A percentile compares a stretch with the other conserved stretches of the same genome.
Evolutionary conservation across 37 sponge, comb jelly and placozoan species (phyloP).

Genomic region (Aphrocallistes beatrix): DNA sequence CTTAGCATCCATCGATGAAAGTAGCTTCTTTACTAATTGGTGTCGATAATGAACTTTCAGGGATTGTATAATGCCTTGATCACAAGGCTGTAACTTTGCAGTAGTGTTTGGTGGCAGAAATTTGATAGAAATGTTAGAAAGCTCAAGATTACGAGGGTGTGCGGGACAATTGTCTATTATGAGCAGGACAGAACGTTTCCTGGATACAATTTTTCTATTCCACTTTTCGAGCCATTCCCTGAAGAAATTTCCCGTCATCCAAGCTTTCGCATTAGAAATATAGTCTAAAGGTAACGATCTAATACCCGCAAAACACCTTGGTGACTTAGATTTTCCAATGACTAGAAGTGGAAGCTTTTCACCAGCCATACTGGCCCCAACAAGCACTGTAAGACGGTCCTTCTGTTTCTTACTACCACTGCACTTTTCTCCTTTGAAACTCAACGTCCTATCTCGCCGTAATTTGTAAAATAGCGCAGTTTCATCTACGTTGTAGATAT

Average conservation of each 20-base stretch:
- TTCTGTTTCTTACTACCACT: not conserved
- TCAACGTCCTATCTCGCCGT: not conserved
- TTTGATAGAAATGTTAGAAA: not conserved
- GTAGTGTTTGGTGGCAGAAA: too few species aligned
- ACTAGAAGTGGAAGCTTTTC: constrained; percentile 17
- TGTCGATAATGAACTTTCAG: too few species aligned
- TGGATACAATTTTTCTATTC: not conserved
- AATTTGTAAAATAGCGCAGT: not conserved
- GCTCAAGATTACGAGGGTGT: not conserved
- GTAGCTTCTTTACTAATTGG: not conserved
- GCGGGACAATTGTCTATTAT: too few species aligned
- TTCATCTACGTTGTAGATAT: not conserved
- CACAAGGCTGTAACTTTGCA: too few species aligned
- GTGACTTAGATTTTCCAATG: not conserved
- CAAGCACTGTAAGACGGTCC: constrained; percentile 17
- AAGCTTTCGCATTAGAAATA: not conserved
- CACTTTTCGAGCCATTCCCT: constrained; percentile 7
- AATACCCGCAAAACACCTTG: not conserved
- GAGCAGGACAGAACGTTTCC: too few species aligned
- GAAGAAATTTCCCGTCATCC: constrained; percentile 17
- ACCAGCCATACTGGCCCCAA: constrained; percentile 22
- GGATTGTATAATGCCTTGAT: too few species aligned
- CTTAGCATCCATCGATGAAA: too few species aligned
- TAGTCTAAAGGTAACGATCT: not conserved
- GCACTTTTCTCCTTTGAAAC: constrained; percentile 11